phyloP scores from a whole-genome alignment of 2,888 invertebrate genomes.

The Melitaea athalia region DNA sequence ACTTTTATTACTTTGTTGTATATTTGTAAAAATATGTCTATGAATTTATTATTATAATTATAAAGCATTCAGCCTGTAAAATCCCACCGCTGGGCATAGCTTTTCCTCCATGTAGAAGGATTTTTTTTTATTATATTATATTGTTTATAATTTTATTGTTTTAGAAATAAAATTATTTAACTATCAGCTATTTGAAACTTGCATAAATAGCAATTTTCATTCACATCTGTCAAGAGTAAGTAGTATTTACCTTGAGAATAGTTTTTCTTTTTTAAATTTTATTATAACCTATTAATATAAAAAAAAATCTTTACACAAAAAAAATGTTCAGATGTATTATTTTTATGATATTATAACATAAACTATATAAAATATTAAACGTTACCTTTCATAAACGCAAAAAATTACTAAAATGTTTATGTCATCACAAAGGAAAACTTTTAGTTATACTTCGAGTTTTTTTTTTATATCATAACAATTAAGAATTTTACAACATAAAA shows the following conservation, averaged over 20 bases:
- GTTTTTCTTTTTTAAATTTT: not conserved
- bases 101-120: no score
- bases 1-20: no score
- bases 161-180: not conserved
- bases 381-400: not conserved
- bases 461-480: not conserved
- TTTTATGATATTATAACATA: not conserved
- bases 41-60: no score
- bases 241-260: slow-evolving; percentile 13
- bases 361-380: slow-evolving; percentile 3
- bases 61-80: no score
- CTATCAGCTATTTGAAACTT: not conserved
- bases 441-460: slow-evolving; percentile 7
- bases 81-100: no score
- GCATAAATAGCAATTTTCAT: not conserved
- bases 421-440: slow-evolving; percentile 9
- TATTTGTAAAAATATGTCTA: no score
- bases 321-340: not conserved
- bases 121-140: no score
- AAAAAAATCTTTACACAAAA: not conserved
- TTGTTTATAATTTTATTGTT: no score
- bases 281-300: not conserved
- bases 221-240: slow-evolving; percentile 17
- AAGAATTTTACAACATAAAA: not conserved
- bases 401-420: not conserved